Evolutionary conservation across 1,140 invertebrate species (phyloP).

Genomic region (Drosophila novamexicana): DNA sequence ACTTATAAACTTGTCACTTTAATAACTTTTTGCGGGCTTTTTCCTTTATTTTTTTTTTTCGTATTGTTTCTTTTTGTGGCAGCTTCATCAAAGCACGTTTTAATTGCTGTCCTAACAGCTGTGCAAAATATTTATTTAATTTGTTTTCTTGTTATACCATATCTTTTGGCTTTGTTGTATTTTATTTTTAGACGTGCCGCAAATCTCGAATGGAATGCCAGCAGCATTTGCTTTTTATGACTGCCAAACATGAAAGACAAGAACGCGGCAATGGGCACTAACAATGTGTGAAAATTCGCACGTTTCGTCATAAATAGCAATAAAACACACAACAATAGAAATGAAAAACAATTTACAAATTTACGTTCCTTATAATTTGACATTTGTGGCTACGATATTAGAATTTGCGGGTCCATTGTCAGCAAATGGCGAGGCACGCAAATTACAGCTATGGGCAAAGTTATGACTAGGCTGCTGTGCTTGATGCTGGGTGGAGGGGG

Average conservation of each 20-base stretch:
- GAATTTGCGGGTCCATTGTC: constrained; percentile 41
- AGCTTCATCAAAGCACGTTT: constrained; percentile 62
- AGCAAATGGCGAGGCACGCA: constrained; percentile 40
- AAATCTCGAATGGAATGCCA: constrained; percentile 62
- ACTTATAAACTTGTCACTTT: constrained; percentile 77
- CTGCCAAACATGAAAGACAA: constrained; percentile 63
- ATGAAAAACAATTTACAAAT: constrained; percentile 53
- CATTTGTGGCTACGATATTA: constrained; percentile 39
- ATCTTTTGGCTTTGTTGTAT: constrained; percentile 26
- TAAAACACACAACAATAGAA: constrained; percentile 55
- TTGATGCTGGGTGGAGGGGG: constrained; percentile 45
- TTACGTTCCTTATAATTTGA: constrained; percentile 60
- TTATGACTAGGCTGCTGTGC: constrained; percentile 34
- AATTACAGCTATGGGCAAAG: constrained; percentile 55
- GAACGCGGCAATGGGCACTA: constrained; percentile 22
- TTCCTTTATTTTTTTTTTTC: background rate
- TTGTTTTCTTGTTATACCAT: constrained; percentile 18
- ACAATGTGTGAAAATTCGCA: constrained; percentile 79
- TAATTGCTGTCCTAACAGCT: constrained; percentile 71
- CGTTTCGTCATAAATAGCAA: constrained; percentile 72
- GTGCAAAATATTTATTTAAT: constrained; percentile 56
- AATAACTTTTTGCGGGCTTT: constrained; percentile 67
- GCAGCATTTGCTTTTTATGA: constrained; percentile 73
- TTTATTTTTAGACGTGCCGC: constrained; percentile 72
- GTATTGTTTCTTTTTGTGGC: constrained; percentile 22